Evolutionary conservation across 2,797 vertebrate species (phyloP).

Genomic region (Pangasius larnaudii): DNA sequence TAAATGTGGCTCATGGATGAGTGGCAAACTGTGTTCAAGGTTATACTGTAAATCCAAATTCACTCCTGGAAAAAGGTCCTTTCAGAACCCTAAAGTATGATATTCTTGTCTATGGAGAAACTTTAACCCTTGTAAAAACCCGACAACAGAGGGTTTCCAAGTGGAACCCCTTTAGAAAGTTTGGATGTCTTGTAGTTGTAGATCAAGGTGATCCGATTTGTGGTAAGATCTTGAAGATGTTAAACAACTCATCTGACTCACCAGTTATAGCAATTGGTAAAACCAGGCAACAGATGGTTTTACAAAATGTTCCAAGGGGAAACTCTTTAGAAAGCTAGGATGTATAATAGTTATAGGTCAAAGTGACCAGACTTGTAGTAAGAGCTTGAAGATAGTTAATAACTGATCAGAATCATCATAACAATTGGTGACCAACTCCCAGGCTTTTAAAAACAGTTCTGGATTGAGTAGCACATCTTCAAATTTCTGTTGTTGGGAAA

Average conservation of each 20-base stretch:
- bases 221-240: background rate
- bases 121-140: background rate
- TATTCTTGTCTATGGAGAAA: background rate
- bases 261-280: background rate
- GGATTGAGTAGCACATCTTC: background rate
- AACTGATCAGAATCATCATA: background rate
- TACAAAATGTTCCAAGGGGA: background rate
- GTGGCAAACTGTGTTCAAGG: background rate
- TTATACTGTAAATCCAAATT: background rate
- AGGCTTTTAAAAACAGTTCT: background rate
- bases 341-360: background rate
- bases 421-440: background rate
- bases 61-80: background rate
- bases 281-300: background rate
- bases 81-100: background rate
- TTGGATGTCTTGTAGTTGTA: background rate
- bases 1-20: background rate
- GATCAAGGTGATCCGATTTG: background rate
- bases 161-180: no score
- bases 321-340: background rate
- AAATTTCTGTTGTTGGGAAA: background rate
- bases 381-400: background rate
- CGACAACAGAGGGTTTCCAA: background rate
- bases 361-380: no score
- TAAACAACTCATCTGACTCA: background rate